Conservation (phyloP, 1,140 invertebrate species). For the Neelides sp. region DNA sequence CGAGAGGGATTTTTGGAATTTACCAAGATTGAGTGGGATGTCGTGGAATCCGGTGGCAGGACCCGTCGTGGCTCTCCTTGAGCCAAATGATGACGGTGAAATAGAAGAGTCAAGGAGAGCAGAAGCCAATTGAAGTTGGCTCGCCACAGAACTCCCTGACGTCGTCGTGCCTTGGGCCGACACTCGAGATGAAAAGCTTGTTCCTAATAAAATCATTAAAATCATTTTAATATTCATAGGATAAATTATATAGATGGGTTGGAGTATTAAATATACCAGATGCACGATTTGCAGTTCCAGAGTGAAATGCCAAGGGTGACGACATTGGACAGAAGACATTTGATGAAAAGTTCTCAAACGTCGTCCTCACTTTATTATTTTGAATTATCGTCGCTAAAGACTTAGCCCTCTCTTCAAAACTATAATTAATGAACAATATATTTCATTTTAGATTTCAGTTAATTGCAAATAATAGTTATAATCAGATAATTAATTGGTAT, state of each 20-base stretch:
- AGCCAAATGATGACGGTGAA: background rate
- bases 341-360: constrained; percentile 82
- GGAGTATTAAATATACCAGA: constrained; percentile 33
- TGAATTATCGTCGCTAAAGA: constrained; percentile 75
- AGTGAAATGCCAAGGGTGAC: constrained; percentile 39
- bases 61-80: constrained; percentile 7
- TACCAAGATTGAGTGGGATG: constrained; percentile 5
- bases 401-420: constrained; percentile 79
- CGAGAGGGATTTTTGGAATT: too few species aligned
- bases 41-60: background rate
- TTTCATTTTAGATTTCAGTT: background rate
- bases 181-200: constrained; percentile 22
- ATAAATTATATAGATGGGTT: background rate
- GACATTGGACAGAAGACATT: constrained; percentile 68
- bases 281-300: constrained; percentile 33
- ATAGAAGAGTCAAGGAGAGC: constrained; percentile 15
- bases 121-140: constrained; percentile 11
- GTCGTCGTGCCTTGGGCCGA: constrained; percentile 8
- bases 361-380: constrained; percentile 74
- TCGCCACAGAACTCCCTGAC: background rate
- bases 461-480: background rate
- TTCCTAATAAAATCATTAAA: constrained; percentile 10
- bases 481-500: background rate
- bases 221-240: background rate
- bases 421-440: constrained; percentile 37